phyloP scores from a whole-genome alignment of 2,888 invertebrate species.

The Bimastos eiseni region DNA sequence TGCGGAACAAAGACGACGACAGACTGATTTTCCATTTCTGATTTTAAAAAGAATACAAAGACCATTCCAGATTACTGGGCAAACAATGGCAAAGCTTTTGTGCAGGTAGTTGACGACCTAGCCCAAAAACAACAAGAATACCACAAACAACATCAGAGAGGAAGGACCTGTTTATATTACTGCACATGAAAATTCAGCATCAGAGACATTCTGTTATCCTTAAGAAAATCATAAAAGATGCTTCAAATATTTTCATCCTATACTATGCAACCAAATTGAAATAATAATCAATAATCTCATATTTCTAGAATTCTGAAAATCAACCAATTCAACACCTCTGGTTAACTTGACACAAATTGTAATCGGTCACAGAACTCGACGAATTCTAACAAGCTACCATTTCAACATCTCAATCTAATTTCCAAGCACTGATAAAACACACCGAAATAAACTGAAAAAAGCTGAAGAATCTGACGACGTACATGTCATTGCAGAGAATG shows the following conservation, averaged over 20 bases:
- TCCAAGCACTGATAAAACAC: neutral
- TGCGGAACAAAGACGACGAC: too few species aligned
- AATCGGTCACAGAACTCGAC: neutral
- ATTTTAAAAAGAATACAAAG: too few species aligned
- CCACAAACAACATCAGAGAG: too few species aligned
- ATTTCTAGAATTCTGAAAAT: neutral
- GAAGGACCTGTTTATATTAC: too few species aligned
- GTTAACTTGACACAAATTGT: neutral
- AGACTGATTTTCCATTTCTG: too few species aligned
- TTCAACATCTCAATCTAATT: neutral
- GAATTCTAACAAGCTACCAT: neutral
- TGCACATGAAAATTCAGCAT: neutral
- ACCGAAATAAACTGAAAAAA: neutral
- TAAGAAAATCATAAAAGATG: neutral
- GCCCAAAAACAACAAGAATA: too few species aligned
- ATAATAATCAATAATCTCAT: slow-evolving; percentile 13
- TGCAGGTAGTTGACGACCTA: too few species aligned
- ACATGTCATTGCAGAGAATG: slow-evolving; percentile 13
- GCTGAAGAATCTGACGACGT: neutral
- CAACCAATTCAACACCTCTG: neutral
- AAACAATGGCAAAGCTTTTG: too few species aligned
- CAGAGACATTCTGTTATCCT: neutral
- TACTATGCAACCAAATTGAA: neutral
- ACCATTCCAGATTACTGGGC: too few species aligned
- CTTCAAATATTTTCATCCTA: neutral